Percentiles rank a stretch among this genome's conserved stretches.
These are phyloP conservation scores for Limosa lapponica DNA, from an alignment of 2,797 vertebrate species.

Conservation along the genomic window DNA sequence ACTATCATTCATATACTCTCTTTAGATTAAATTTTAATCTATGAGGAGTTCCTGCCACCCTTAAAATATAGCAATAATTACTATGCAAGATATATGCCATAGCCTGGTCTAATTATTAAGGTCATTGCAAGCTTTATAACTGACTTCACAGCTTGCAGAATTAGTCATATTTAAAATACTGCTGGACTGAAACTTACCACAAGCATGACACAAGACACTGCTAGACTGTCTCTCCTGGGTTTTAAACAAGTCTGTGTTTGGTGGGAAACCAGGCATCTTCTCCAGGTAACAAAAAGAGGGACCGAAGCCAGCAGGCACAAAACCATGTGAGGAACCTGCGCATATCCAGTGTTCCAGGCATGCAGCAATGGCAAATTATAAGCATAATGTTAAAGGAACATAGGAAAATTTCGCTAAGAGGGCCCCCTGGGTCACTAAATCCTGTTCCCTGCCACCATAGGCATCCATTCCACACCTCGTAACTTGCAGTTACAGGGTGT, in stretches of 20 bases:
- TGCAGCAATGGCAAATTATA: background rate
- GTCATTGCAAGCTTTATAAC: background rate
- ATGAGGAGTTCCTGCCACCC: background rate
- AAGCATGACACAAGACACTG: background rate
- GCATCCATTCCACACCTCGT: background rate
- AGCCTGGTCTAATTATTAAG: background rate
- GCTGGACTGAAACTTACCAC: background rate
- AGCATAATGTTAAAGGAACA: background rate
- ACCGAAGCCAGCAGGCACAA: background rate
- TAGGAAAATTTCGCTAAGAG: background rate
- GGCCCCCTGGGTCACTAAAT: background rate
- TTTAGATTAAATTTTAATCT: background rate
- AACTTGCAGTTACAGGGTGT: background rate
- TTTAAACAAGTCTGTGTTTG: background rate
- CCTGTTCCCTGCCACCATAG: background rate
- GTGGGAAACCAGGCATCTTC: background rate
- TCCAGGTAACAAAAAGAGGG: background rate
- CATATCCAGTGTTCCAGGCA: background rate
- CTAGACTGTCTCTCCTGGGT: background rate
- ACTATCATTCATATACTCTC: background rate
- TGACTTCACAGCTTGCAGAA: background rate
- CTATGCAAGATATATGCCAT: background rate
- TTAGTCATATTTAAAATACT: background rate
- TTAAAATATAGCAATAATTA: background rate
- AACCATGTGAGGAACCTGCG: background rate